Evolutionary conservation across 2,797 vertebrate species (phyloP).

Genomic region (Falco novaeseelandiae): DNA sequence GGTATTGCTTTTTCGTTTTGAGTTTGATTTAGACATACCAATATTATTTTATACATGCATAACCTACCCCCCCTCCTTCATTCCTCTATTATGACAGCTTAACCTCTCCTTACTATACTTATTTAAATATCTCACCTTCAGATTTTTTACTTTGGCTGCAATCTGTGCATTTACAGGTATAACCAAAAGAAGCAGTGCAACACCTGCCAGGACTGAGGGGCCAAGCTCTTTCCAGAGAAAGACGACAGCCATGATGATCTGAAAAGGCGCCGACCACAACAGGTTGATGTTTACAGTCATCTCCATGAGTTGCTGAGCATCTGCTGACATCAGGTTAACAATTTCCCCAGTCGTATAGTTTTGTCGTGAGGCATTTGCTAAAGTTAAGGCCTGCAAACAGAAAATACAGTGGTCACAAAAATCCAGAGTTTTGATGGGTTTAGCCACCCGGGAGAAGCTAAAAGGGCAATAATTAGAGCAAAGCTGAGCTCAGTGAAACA

Average conservation of each 20-base stretch:
- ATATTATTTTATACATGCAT: background rate
- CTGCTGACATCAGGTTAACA: constrained; percentile 69
- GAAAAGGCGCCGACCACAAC: constrained; percentile 73
- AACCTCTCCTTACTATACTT: background rate
- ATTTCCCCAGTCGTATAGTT: constrained; percentile 61
- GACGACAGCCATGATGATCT: constrained; percentile 57
- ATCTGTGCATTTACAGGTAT: constrained; percentile 67
- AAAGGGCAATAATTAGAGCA: background rate
- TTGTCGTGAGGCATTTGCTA: constrained; percentile 52
- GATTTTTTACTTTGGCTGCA: constrained; percentile 57
- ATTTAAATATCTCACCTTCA: constrained; percentile 66
- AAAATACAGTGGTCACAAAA: background rate
- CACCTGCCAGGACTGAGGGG: constrained; percentile 57
- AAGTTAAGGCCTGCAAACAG: constrained; percentile 61
- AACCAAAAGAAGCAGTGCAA: constrained; percentile 65
- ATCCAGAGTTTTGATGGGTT: background rate
- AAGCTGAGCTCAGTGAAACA: background rate
- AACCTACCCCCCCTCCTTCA: background rate
- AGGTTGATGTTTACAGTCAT: constrained; percentile 61
- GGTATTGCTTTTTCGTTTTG: background rate
- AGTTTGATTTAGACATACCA: background rate
- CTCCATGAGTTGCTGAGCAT: constrained; percentile 72
- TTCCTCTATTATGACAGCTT: background rate
- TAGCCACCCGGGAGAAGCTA: background rate
- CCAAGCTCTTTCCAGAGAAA: constrained; percentile 77